Evolutionary conservation across 2,888 invertebrate species (phyloP).

Genomic region (Synanthedon andrenaeformis): DNA sequence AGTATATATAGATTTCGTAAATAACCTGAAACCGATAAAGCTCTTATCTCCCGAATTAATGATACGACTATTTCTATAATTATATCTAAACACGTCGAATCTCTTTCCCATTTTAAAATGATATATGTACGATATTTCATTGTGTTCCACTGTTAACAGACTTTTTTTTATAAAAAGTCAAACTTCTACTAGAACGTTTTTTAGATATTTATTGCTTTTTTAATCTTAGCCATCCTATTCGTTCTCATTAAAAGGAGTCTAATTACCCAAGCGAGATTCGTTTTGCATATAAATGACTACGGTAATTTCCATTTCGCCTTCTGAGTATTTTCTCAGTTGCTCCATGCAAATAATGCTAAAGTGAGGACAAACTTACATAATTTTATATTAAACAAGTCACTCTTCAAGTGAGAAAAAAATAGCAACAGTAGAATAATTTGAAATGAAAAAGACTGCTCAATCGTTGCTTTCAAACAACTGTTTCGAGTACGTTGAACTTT

Average conservation of each 20-base stretch:
- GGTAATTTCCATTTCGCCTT: conserved; percentile 44
- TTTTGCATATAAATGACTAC: conserved; percentile 58
- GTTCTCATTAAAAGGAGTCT: conserved; percentile 36
- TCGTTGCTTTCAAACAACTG: neutral
- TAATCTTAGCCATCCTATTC: conserved; percentile 10
- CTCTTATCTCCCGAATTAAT: no score
- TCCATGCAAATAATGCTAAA: conserved; percentile 46
- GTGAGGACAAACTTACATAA: conserved; percentile 30
- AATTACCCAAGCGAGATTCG: conserved; percentile 47
- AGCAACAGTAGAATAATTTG: neutral
- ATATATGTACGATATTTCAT: no score
- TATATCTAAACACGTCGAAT: no score
- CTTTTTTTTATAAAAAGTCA: no score
- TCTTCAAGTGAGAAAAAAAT: conserved; percentile 15
- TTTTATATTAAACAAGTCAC: conserved; percentile 39
- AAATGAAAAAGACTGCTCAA: neutral
- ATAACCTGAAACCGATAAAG: no score
- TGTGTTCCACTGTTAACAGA: no score
- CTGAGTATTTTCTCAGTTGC: conserved; percentile 40
- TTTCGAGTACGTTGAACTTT: neutral
- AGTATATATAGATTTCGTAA: no score
- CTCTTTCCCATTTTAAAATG: no score
- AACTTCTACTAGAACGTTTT: no score
- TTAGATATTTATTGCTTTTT: neutral
- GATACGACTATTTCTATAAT: no score